phyloP scores from a whole-genome alignment of 2,113 vertebrate genomes.

The Sapajus apella region DNA sequence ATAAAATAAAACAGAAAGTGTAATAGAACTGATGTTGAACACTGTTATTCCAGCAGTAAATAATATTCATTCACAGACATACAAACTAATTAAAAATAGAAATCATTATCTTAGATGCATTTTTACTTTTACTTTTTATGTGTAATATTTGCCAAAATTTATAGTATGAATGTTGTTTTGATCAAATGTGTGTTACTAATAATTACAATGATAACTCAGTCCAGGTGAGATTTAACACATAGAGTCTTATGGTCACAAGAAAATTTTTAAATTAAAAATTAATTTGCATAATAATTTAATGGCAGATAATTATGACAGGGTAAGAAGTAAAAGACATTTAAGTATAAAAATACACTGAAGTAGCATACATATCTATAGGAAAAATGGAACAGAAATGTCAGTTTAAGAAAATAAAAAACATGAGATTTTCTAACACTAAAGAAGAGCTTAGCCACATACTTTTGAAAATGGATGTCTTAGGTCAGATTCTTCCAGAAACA shows the following conservation, averaged over 20 bases:
- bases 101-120: neutral
- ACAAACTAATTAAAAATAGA: slow-evolving; percentile 54
- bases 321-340: neutral
- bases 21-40: neutral
- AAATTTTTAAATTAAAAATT: slow-evolving; percentile 28
- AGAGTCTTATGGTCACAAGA: neutral
- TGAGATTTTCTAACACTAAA: neutral
- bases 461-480: neutral
- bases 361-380: neutral
- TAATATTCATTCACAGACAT: neutral
- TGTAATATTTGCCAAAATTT: slow-evolving; percentile 2
- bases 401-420: neutral
- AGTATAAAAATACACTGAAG: neutral
- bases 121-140: slow-evolving; percentile 29
- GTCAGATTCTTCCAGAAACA: neutral
- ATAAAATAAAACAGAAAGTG: neutral
- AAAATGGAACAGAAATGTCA: neutral
- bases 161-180: neutral
- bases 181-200: slow-evolving; percentile 13
- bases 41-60: neutral
- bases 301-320: neutral
- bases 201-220: neutral
- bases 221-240: slow-evolving; percentile 13
- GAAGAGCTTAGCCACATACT: neutral
- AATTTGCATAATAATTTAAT: slow-evolving; percentile 31